Conservation (phyloP, 2,113 vertebrate genomes). For the Notiomystis cincta region DNA sequence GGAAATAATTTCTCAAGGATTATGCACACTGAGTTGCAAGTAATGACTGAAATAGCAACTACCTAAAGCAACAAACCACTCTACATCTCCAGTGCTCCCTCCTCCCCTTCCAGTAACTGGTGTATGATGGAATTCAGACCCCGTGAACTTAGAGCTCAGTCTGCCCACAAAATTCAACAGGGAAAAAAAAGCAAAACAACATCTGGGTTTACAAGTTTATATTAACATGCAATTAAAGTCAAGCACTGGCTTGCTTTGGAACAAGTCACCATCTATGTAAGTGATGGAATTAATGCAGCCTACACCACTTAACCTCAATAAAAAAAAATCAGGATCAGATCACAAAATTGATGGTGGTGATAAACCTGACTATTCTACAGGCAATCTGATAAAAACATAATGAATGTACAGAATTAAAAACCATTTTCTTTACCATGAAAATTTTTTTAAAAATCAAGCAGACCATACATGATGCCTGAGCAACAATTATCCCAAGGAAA, state of each 20-base stretch:
- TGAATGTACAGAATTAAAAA: background rate
- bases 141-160: background rate
- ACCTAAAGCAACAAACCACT: background rate
- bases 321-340: background rate
- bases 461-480: background rate
- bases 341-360: background rate
- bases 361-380: background rate
- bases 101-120: background rate
- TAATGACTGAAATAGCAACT: background rate
- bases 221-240: background rate
- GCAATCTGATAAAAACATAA: background rate
- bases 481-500: background rate
- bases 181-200: background rate
- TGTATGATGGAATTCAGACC: background rate
- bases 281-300: background rate
- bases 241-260: background rate
- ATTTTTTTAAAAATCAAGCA: background rate
- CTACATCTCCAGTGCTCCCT: fast-evolving
- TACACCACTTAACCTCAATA: background rate
- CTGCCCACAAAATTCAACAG: background rate
- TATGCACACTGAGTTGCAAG: background rate
- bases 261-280: background rate
- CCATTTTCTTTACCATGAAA: background rate
- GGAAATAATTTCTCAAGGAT: constrained; percentile 16
- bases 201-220: background rate